phyloP scores from a whole-genome alignment of 2,888 invertebrate genomes.

The Trachelus tabidus region DNA sequence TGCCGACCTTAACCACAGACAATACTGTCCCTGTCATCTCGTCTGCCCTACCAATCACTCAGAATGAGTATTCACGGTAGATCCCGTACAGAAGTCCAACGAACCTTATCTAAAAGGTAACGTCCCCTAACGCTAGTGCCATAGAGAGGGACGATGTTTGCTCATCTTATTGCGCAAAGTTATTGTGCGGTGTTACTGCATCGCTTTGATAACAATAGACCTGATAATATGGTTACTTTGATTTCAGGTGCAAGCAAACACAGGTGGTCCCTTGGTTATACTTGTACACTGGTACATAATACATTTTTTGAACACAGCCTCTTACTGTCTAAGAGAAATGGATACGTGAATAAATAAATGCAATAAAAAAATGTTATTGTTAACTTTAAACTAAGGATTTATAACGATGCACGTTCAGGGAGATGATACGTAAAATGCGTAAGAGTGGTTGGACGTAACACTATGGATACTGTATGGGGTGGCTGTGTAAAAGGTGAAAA shows the following conservation, averaged over 20 bases:
- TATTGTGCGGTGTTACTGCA: slow-evolving; percentile 6
- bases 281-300: background rate
- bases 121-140: background rate
- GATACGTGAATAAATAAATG: background rate
- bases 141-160: slow-evolving; percentile 11
- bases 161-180: slow-evolving; percentile 22
- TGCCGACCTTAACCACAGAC: slow-evolving; percentile 44
- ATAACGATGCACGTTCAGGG: background rate
- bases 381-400: background rate
- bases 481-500: background rate
- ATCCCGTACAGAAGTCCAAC: background rate
- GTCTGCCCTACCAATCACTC: slow-evolving; percentile 55
- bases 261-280: slow-evolving; percentile 48
- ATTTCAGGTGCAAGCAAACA: slow-evolving; percentile 64
- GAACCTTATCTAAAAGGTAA: background rate
- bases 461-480: background rate
- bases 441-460: background rate
- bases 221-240: slow-evolving; percentile 30
- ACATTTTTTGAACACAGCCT: background rate
- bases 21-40: slow-evolving; percentile 57
- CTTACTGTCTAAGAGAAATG: background rate
- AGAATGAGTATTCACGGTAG: slow-evolving; percentile 23
- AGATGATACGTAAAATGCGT: background rate
- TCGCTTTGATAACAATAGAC: slow-evolving; percentile 4
- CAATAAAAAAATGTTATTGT: background rate